phyloP scores from a whole-genome alignment of 2,113 vertebrate genomes.

The Limnothrissa miodon region DNA sequence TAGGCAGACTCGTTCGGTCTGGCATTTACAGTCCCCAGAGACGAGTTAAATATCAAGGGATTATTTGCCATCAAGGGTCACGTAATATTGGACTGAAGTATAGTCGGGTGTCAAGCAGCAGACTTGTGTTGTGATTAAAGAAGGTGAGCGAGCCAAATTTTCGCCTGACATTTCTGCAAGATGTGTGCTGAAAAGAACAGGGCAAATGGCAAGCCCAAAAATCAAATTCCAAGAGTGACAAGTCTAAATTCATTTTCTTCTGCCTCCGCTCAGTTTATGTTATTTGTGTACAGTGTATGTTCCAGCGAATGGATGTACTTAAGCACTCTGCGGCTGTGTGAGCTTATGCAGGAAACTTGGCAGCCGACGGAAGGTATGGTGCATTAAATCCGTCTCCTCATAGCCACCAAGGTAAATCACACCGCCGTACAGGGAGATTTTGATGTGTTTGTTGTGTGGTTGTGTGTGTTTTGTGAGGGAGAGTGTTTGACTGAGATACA shows the following conservation, averaged over 20 bases:
- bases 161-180: background rate
- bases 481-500: constrained; percentile 28
- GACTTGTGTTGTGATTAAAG: background rate
- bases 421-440: background rate
- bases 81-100: background rate
- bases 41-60: background rate
- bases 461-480: constrained; percentile 34
- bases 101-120: background rate
- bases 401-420: background rate
- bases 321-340: background rate
- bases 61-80: background rate
- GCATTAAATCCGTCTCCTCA: background rate
- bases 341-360: background rate
- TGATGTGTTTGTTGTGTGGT: background rate
- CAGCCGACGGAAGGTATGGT: background rate
- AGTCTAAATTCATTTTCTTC: background rate
- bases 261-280: background rate
- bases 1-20: background rate
- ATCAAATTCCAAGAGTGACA: background rate
- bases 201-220: background rate
- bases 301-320: background rate
- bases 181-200: background rate
- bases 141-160: background rate
- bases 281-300: background rate
- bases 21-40: background rate